A percentile compares a stretch with the other conserved stretches of the same genome.
Conservation (phyloP, 2,113 vertebrate species). For the Bos taurus region ARS-UCD2.0 NC_037328.1:62725001-62725500, state of each 20-base stretch:
- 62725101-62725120: not conserved
- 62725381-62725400: not conserved
- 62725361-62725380: not conserved
- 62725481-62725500: not conserved
- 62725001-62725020: not conserved
- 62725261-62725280: not conserved
- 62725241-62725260: not conserved
- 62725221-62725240: not conserved
- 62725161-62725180: not conserved
- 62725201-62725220: not conserved
- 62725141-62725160: not conserved
- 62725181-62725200: not conserved
- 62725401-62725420: not conserved
- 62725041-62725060: not conserved
- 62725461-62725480: not conserved
- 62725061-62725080: not conserved
- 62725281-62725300: not conserved
- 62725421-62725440: not conserved
- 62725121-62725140: not conserved
- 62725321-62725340: not conserved
- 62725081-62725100: not conserved
- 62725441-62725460: slow-evolving; percentile 35
- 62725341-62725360: not conserved
- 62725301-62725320: not conserved
- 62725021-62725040: not conserved